Conservation (phyloP, 2,888 invertebrate genomes). For the Apamea sordens region DNA sequence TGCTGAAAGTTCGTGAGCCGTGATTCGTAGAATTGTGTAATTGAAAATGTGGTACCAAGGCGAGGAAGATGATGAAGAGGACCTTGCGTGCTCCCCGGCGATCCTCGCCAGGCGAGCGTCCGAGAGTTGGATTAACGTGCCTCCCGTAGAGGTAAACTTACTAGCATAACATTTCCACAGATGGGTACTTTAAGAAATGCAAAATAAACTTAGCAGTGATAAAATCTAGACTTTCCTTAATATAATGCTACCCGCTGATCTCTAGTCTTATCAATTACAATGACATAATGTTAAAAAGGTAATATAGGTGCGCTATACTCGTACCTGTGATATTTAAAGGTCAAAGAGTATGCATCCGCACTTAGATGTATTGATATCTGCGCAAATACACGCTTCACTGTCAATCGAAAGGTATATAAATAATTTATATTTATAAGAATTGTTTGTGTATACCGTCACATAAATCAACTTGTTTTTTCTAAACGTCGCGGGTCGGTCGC, state of each 20-base stretch:
- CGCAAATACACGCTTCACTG: constrained; percentile 8
- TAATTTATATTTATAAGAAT: no score
- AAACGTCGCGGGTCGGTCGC: constrained; percentile 21
- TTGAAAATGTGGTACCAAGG: constrained; percentile 94
- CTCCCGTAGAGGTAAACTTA: constrained; percentile 94
- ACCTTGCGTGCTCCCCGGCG: constrained; percentile 96
- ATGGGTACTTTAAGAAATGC: constrained; percentile 1
- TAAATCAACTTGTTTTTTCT: constrained; percentile 45
- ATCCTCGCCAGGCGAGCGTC: constrained; percentile 96
- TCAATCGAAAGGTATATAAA: not conserved
- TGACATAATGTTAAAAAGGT: constrained; percentile 30
- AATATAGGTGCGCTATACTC: not conserved
- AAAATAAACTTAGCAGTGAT: not conserved
- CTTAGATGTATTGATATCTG: not conserved
- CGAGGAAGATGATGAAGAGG: constrained; percentile 95
- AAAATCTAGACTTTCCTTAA: not conserved
- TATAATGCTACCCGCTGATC: constrained; percentile 1
- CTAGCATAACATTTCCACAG: constrained; percentile 41
- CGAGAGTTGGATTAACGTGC: constrained; percentile 97
- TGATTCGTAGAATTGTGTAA: constrained; percentile 57
- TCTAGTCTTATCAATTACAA: constrained; percentile 13
- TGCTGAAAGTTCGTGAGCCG: constrained; percentile 53
- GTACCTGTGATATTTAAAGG: constrained; percentile 42
- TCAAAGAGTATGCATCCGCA: constrained; percentile 34
- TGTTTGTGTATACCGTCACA: constrained; percentile 21